Conservation (phyloP, 1,140 invertebrate species). For the Calliopsis andreniformis region DNA sequence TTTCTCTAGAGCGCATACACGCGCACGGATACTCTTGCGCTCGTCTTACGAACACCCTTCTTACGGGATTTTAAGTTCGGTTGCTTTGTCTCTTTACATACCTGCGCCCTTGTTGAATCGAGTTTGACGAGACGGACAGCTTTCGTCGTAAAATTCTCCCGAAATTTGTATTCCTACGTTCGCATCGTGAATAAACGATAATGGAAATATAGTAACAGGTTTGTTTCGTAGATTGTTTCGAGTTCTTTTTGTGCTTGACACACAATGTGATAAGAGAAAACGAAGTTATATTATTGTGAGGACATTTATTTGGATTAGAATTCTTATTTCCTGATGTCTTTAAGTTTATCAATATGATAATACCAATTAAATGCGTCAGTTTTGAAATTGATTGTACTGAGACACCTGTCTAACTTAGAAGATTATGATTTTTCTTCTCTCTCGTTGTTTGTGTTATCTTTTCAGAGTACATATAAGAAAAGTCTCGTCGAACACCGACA, state of each 20-base stretch:
- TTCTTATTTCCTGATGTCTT: too few relatives aligned
- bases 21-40: too few relatives aligned
- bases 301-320: too few relatives aligned
- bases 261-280: neutral
- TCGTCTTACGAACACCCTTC: constrained; percentile 10
- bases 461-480: constrained; percentile 21
- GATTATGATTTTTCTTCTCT: neutral
- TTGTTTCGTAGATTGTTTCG: neutral
- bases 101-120: constrained; percentile 42
- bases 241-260: neutral
- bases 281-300: too few relatives aligned
- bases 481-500: constrained; percentile 17
- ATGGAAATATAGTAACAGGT: too few relatives aligned
- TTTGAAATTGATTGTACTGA: neutral
- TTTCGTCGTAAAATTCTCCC: neutral
- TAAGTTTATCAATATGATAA: too few relatives aligned
- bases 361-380: too few relatives aligned
- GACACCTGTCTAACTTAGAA: neutral
- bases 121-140: constrained; percentile 9
- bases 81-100: constrained; percentile 42
- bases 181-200: neutral
- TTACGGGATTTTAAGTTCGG: constrained; percentile 31
- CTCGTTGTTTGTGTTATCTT: neutral
- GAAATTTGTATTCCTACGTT: neutral
- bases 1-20: too few relatives aligned